These are phyloP conservation scores for Myiopsitta monachus DNA, from an alignment of 2,113 vertebrate species.

Conservation along the genomic window DNA sequence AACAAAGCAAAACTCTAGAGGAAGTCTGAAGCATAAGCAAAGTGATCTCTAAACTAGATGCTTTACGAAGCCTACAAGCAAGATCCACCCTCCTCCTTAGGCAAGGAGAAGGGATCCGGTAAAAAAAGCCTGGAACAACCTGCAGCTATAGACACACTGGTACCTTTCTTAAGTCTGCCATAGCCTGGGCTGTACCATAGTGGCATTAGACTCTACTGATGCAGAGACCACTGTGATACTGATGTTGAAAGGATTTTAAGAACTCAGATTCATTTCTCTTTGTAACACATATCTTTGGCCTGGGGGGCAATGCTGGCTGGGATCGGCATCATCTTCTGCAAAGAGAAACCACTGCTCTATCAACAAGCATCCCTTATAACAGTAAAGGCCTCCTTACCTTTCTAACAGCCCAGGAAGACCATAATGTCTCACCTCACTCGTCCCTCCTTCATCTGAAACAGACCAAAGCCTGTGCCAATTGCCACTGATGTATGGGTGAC, in stretches of 20 bases:
- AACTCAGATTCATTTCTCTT: background rate
- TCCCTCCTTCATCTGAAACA: background rate
- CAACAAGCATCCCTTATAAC: background rate
- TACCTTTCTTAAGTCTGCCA: background rate
- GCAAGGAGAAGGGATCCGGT: background rate
- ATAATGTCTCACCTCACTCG: background rate
- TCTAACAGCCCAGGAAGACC: background rate
- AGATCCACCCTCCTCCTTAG: background rate
- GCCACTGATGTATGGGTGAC: background rate
- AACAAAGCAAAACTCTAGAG: background rate
- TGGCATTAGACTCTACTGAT: background rate
- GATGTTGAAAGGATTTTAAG: background rate
- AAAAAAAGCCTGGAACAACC: background rate
- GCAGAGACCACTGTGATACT: background rate
- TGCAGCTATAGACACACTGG: background rate
- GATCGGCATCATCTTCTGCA: background rate
- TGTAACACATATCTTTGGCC: background rate
- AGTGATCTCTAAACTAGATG: background rate
- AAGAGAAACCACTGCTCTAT: background rate
- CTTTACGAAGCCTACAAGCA: background rate
- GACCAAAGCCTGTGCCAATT: background rate
- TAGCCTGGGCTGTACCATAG: background rate
- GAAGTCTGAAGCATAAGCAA: background rate
- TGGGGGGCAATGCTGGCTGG: background rate
- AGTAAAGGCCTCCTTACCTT: background rate